Evolutionary conservation across 1,140 invertebrate genomes (phyloP).

Genomic region (Chrysoperla carnea): DNA sequence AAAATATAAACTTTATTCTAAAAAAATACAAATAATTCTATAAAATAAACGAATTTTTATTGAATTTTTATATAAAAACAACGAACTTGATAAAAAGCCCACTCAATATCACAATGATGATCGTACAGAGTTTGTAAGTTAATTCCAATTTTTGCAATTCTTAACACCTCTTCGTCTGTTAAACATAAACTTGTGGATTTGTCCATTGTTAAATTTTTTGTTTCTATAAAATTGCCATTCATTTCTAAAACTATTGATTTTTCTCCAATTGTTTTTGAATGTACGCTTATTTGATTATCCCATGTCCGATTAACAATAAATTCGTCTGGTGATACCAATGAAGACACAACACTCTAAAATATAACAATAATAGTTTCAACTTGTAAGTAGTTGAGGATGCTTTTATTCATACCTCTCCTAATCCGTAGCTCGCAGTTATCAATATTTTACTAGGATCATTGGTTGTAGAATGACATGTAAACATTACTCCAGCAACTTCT

Average conservation of each 20-base stretch:
- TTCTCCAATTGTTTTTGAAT: constrained; percentile 29
- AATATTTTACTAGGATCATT: constrained; percentile 45
- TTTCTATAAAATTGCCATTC: constrained; percentile 15
- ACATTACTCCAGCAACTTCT: constrained; percentile 60
- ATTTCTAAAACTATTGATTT: constrained; percentile 35
- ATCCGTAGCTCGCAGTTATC: constrained; percentile 62
- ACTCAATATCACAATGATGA: constrained; percentile 57
- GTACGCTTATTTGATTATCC: constrained; percentile 26
- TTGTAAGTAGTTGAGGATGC: no score
- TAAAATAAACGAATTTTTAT: no score
- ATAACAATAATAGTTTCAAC: no score
- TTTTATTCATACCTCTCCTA: constrained; percentile 44
- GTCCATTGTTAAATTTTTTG: constrained; percentile 1
- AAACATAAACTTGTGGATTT: constrained; percentile 25
- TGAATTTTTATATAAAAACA: no score
- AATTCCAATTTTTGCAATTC: constrained; percentile 33
- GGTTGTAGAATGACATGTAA: constrained; percentile 54
- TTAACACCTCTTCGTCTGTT: constrained; percentile 25
- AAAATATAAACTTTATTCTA: constrained; percentile 38
- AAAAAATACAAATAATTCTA: constrained; percentile 3
- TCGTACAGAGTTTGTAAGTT: constrained; percentile 43
- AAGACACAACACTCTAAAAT: constrained; percentile 60
- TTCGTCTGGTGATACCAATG: constrained; percentile 52
- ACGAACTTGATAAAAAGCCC: constrained; percentile 26
- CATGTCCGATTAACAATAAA: constrained; percentile 32